Evolutionary conservation across 2,113 vertebrate species (phyloP).

Genomic region (Eubucco bourcierii): DNA sequence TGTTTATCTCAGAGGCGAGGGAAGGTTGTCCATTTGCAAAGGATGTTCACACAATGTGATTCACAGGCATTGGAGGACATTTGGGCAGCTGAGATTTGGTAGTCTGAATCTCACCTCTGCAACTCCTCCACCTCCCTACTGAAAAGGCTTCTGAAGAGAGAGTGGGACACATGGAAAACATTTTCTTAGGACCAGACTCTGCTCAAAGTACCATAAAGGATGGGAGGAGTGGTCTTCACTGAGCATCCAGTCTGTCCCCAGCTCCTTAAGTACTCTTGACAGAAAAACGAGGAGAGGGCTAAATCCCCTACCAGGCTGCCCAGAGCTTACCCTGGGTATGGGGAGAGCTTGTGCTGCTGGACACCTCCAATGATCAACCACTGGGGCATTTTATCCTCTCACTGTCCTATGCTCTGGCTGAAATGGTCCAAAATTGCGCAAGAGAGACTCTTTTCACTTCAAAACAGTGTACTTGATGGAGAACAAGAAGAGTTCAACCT

Average conservation of each 20-base stretch:
- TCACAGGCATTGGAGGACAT: background rate
- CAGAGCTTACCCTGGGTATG: background rate
- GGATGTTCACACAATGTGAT: background rate
- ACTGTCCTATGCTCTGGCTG: background rate
- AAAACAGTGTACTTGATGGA: background rate
- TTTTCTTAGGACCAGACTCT: background rate
- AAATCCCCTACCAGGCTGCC: background rate
- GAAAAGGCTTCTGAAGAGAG: background rate
- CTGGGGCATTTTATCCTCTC: background rate
- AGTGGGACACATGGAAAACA: background rate
- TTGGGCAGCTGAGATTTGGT: background rate
- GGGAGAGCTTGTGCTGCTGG: background rate
- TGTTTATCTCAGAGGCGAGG: accelerated
- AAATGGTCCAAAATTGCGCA: background rate
- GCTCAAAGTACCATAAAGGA: background rate
- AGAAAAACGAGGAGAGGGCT: background rate
- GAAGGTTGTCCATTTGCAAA: background rate
- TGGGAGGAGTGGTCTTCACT: background rate
- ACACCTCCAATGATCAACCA: background rate
- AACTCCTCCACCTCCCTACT: background rate
- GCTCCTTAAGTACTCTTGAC: background rate
- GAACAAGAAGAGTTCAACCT: background rate
- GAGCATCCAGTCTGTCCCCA: background rate
- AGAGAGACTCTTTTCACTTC: background rate
- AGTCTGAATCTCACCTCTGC: background rate